These are phyloP conservation scores for Callochromis pleurospilus DNA, from an alignment of 2,113 vertebrate genomes.

Conservation along the genomic window DNA sequence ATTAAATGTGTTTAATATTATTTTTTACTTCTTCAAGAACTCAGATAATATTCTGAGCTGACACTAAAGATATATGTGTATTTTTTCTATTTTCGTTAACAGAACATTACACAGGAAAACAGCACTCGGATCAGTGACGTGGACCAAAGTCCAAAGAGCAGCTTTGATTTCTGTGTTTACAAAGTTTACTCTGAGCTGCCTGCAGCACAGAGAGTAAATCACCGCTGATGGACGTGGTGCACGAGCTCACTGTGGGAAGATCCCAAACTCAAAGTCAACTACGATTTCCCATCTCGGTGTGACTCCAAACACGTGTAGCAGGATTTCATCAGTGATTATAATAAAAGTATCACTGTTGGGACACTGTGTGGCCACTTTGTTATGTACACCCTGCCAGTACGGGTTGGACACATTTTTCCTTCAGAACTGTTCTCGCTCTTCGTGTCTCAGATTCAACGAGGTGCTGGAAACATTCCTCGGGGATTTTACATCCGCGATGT, in stretches of 20 bases:
- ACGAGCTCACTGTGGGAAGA: neutral
- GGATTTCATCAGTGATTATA: neutral
- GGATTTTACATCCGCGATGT: neutral
- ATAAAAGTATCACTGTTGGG: neutral
- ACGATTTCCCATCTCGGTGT: neutral
- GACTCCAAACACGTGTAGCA: neutral
- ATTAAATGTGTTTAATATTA: too few relatives aligned
- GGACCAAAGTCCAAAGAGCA: neutral
- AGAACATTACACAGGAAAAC: neutral
- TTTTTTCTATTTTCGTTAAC: neutral
- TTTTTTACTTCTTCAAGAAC: neutral
- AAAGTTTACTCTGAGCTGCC: neutral
- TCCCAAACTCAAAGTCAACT: neutral
- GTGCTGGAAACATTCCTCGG: neutral
- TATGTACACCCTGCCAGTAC: neutral
- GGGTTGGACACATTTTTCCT: neutral
- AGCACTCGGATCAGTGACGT: neutral
- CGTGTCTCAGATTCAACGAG: neutral
- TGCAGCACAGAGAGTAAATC: neutral
- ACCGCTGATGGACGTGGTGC: neutral
- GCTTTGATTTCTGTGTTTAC: accelerated
- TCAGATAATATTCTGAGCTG: neutral
- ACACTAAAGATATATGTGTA: neutral
- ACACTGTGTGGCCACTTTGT: neutral
- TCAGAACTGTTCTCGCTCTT: neutral